Base-by-base conservation (phyloP, 2,113 vertebrate genomes). In the Thamnophis sirtalis region DNA sequence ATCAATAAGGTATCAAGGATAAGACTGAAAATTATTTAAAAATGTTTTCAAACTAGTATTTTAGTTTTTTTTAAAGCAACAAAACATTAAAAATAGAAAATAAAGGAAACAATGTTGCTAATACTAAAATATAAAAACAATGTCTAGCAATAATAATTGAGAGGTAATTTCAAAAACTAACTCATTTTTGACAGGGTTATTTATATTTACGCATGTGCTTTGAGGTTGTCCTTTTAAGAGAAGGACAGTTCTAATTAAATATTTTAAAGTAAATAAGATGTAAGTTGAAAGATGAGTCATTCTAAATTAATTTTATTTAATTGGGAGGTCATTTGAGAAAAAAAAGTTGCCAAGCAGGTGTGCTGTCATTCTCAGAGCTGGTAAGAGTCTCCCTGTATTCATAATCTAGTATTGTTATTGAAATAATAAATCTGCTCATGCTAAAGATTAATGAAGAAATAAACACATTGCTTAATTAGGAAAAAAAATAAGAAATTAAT, bases 351-450 rank as follows among this genome's bases (percentile, higher is more conserved):
- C 38, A 38, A 26, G 11, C 10, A 94, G 92, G 68, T 93, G 92
- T 94, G 85, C 84, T 86, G 94, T 68, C 63, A 11, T 13, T 15
- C 13, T 17, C 73, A 43, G 28, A 73, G 5, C n/a, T 33, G 5
- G 13, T 33, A 11, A 73, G n/a, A 80, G 60, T 86, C 95, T 91
- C 88, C 94, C 94, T 89, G 84, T 88, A 93, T 95, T 94, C 3
- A 0, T 33, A 93, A 92, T 33, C 89, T 90, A 80, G 15, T 84
- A 92, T 92, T 94, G 92, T 94, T 90, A 93, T 91, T 93, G 93
- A 95, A 93, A 94, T 92, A 24, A 24, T 54, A 43, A 15, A 87
- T 24, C 50, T 80, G 33, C 17, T 80, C 73, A 21, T 43, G 33
- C 73, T 80, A 80, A 80, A 43, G 33, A 68, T 68, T 68, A 68